phyloP scores from a whole-genome alignment of 2,888 invertebrate species.

The Hecatera dysodea region DNA sequence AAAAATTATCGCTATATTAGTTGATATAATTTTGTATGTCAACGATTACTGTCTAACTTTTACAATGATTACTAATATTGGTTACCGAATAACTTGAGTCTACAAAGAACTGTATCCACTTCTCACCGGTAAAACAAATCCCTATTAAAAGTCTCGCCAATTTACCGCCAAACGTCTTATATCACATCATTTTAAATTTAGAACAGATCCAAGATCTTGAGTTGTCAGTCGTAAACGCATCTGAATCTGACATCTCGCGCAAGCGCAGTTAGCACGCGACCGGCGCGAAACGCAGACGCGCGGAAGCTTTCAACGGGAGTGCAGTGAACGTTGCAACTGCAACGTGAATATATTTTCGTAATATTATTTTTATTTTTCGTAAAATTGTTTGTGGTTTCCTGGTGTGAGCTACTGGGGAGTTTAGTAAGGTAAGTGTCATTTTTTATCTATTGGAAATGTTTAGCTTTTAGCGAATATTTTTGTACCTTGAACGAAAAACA shows the following conservation, averaged over 20 bases:
- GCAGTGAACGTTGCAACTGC: constrained; percentile 41
- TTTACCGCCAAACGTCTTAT: constrained; percentile 27
- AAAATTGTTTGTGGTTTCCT: constrained; percentile 25
- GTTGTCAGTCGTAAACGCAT: constrained; percentile 40
- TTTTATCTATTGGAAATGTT: background rate
- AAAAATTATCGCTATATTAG: no score
- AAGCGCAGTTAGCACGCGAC: constrained; percentile 59
- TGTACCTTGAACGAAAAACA: background rate
- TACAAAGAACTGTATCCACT: background rate
- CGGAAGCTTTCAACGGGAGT: constrained; percentile 44
- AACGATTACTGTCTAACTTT: no score
- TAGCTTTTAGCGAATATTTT: background rate
- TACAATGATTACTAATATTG: background rate
- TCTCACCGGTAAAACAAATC: background rate
- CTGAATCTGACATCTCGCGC: constrained; percentile 39
- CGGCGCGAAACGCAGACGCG: constrained; percentile 58
- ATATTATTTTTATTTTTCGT: constrained; percentile 23
- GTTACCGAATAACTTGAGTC: background rate
- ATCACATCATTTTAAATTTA: constrained; percentile 28
- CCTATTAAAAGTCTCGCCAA: constrained; percentile 4
- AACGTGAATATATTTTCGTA: constrained; percentile 34
- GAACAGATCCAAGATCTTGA: constrained; percentile 20
- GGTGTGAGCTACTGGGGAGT: constrained; percentile 18
- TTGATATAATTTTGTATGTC: no score
- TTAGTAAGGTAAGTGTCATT: constrained; percentile 46